These are phyloP conservation scores for Papilio elwesi DNA, from an alignment of 2,888 invertebrate genomes.

Conservation along the genomic window DNA sequence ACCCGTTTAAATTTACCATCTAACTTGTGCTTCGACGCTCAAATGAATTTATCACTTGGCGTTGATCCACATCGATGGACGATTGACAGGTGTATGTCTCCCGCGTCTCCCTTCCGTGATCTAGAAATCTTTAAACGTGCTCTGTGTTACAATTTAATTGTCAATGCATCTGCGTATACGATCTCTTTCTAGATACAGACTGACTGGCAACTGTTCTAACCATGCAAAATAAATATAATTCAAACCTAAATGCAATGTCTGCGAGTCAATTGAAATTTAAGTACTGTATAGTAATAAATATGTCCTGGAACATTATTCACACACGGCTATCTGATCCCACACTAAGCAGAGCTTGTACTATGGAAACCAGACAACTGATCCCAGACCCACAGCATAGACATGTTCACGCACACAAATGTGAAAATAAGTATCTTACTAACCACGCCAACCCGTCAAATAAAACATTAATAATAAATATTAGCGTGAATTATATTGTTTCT, in stretches of 20 bases:
- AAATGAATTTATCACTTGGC: slow-evolving; percentile 41
- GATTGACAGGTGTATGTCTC: slow-evolving; percentile 32
- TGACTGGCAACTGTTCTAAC: slow-evolving; percentile 2
- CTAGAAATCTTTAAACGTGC: slow-evolving; percentile 38
- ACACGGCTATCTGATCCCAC: no score
- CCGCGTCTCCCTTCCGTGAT: slow-evolving; percentile 32
- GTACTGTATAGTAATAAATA: neutral
- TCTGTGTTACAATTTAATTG: slow-evolving; percentile 18
- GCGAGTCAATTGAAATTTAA: neutral
- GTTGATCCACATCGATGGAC: slow-evolving; percentile 36
- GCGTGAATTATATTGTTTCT: no score
- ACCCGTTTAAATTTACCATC: slow-evolving; percentile 36
- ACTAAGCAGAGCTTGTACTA: no score
- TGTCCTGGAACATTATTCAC: no score
- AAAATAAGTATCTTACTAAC: no score
- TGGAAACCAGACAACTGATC: no score
- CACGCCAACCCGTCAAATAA: no score
- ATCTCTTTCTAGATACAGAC: slow-evolving; percentile 18
- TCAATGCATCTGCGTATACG: neutral
- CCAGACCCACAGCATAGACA: no score
- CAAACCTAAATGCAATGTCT: neutral
- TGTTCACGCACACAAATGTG: no score
- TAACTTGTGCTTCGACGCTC: slow-evolving; percentile 19
- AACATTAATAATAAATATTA: no score
- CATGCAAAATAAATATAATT: neutral